Conservation (phyloP, 2,888 invertebrate species). For the Steinernema carpocapsae region DNA sequence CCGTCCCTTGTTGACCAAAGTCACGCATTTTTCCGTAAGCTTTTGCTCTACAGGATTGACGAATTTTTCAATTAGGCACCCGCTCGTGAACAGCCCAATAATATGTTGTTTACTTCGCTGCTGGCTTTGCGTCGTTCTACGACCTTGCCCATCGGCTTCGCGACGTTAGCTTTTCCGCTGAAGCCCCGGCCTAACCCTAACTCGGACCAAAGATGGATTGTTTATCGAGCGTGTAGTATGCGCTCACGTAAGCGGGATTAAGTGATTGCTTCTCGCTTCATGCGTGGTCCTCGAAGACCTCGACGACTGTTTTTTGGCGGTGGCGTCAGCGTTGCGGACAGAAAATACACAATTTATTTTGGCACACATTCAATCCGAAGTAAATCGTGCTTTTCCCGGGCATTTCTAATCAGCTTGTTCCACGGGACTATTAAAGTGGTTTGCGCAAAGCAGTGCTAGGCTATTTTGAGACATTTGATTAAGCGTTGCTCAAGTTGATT, state of each 20-base stretch:
- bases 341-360: conserved; percentile 25
- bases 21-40: no score
- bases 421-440: no score
- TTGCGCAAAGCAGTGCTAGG: no score
- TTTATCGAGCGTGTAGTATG: conserved; percentile 23
- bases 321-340: background rate
- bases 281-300: no score
- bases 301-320: background rate
- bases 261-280: conserved; percentile 21
- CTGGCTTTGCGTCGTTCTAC: background rate
- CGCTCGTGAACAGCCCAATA: conserved; percentile 22
- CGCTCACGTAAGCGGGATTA: conserved; percentile 28
- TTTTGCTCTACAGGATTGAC: background rate
- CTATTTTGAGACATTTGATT: conserved; percentile 19
- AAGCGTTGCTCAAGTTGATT: background rate
- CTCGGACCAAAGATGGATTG: conserved; percentile 8
- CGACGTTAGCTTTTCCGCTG: background rate
- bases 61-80: conserved; percentile 21
- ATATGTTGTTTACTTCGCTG: conserved; percentile 21
- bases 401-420: no score
- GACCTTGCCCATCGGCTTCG: background rate
- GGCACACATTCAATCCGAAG: background rate
- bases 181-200: background rate
- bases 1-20: no score
- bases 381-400: conserved; percentile 13